phyloP scores from a whole-genome alignment of 2,888 invertebrate genomes.

The Ditula angustiorana region DNA sequence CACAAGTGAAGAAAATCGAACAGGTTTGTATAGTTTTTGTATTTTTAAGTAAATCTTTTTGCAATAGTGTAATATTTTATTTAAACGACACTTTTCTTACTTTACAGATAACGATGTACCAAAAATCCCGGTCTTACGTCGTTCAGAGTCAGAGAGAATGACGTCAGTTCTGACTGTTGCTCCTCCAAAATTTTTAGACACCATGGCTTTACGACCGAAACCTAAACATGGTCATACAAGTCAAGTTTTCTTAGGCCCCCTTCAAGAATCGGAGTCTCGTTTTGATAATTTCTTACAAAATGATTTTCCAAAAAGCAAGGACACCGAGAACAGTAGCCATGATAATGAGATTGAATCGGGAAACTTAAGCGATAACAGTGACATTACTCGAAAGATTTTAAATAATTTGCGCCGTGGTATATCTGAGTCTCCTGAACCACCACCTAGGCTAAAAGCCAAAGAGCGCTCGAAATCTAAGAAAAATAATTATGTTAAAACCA shows the following conservation, averaged over 20 bases:
- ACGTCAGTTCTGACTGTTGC: conserved; percentile 72
- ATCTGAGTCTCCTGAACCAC: conserved; percentile 79
- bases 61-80: conserved; percentile 8
- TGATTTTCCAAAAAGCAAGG: conserved; percentile 23
- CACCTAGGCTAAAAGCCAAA: conserved; percentile 73
- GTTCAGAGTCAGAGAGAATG: conserved; percentile 80
- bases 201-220: conserved; percentile 92
- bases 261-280: conserved; percentile 60
- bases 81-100: conserved; percentile 21
- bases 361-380: conserved; percentile 77
- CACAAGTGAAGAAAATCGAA: conserved; percentile 46
- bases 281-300: conserved; percentile 45
- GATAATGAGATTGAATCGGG: conserved; percentile 65
- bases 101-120: conserved; percentile 78
- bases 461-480: conserved; percentile 74
- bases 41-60: background rate
- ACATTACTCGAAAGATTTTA: conserved; percentile 73
- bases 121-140: conserved; percentile 71
- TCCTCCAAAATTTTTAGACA: conserved; percentile 90
- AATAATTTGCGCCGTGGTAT: conserved; percentile 73
- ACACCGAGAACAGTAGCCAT: conserved; percentile 44
- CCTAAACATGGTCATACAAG: conserved; percentile 86
- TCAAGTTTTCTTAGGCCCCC: conserved; percentile 86
- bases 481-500: conserved; percentile 81
- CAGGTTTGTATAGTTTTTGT: conserved; percentile 49